Conservation (phyloP, 1,140 invertebrate species). For the Drosophila tropicalis region DNA sequence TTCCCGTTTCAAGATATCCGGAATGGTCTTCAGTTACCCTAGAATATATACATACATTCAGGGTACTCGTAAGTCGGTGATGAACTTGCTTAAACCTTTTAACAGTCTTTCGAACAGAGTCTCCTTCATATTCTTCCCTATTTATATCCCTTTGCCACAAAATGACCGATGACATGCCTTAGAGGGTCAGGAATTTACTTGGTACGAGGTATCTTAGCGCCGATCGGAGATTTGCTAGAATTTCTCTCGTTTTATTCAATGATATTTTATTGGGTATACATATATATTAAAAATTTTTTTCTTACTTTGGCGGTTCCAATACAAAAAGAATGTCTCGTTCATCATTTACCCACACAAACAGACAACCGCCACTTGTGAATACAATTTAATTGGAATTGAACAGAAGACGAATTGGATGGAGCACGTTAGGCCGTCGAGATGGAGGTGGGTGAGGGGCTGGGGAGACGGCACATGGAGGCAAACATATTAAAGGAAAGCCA, state of each 20-base stretch:
- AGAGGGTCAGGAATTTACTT: too few relatives aligned
- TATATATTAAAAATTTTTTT: constrained; percentile 26
- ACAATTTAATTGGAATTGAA: constrained; percentile 44
- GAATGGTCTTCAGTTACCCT: too few relatives aligned
- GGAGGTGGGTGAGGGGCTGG: too few relatives aligned
- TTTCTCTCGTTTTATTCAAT: constrained; percentile 36
- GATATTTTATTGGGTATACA: constrained; percentile 23
- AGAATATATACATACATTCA: too few relatives aligned
- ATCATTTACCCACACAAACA: neutral
- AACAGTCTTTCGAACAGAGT: too few relatives aligned
- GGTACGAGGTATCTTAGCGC: neutral
- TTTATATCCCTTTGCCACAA: too few relatives aligned
- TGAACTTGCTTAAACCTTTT: too few relatives aligned
- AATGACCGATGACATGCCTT: too few relatives aligned
- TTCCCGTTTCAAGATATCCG: too few relatives aligned
- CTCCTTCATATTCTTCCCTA: too few relatives aligned
- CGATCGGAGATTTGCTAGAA: neutral
- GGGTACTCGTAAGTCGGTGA: too few relatives aligned
- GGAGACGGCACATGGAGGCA: neutral
- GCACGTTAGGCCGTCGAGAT: neutral
- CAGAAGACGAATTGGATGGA: constrained; percentile 13
- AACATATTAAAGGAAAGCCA: neutral
- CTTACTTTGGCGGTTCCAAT: constrained; percentile 17
- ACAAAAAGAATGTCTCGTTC: constrained; percentile 18
- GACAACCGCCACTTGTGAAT: constrained; percentile 32